Conservation (phyloP, 2,888 invertebrate species). For the Limulus polyphemus region DNA sequence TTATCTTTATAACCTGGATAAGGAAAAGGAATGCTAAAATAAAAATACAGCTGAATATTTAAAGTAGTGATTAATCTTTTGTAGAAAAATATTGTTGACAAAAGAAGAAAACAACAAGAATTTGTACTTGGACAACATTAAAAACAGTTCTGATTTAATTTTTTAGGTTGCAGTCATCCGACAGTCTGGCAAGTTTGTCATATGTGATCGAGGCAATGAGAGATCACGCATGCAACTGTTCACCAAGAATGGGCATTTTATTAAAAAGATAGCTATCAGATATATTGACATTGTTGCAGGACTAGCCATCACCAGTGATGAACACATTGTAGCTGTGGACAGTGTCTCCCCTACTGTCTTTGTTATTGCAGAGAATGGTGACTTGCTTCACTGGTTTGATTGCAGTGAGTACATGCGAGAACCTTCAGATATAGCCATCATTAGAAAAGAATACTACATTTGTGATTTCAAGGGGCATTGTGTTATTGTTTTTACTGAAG, state of each 20-base stretch:
- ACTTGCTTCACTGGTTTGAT: slow-evolving; percentile 89
- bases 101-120: no score
- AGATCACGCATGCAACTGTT: slow-evolving; percentile 95
- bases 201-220: slow-evolving; percentile 93
- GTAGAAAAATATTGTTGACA: no score
- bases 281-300: slow-evolving; percentile 62
- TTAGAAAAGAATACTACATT: slow-evolving; percentile 64
- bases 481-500: slow-evolving; percentile 90
- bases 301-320: slow-evolving; percentile 78
- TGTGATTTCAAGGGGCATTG: slow-evolving; percentile 98
- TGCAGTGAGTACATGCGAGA: slow-evolving; percentile 96
- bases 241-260: slow-evolving; percentile 85
- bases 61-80: no score
- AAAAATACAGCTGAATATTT: no score
- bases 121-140: neutral
- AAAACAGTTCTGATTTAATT: neutral
- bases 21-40: no score
- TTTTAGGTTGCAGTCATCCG: slow-evolving; percentile 51
- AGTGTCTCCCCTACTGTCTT: slow-evolving; percentile 94
- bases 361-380: slow-evolving; percentile 80
- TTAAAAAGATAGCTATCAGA: slow-evolving; percentile 80
- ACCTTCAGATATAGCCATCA: slow-evolving; percentile 91
- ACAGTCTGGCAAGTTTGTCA: slow-evolving; percentile 71
- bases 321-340: slow-evolving; percentile 91
- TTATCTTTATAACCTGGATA: no score